Base-by-base conservation (phyloP, 2,113 vertebrate species). In the Sebastes fasciatus region DNA sequence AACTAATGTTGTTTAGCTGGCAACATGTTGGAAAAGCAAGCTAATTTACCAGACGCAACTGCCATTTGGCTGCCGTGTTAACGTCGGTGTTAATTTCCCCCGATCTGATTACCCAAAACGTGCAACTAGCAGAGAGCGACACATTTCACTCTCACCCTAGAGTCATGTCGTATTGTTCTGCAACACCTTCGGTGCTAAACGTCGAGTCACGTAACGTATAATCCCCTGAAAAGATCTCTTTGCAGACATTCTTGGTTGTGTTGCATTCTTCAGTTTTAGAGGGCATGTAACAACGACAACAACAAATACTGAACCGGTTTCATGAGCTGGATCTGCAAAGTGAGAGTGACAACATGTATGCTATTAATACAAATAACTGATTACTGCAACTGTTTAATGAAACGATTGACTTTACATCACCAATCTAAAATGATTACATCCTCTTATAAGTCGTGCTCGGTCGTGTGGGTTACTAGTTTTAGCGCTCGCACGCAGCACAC, bases 391-490 rank as follows among this genome's bases (percentile, higher is more conserved):
- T 34, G 34, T 34, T 34, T 34, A 34, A 34, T 34, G 26, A 34
- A 34, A 34, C 26, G 26, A 34, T 34, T 34, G 34, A 34, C 34
- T 34, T 2, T 34, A 34, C 10, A 23, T 74, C n/a, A 42, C 42
- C 7, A 48, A 34, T 34, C 52, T 46, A 80, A 62, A 62, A 65
- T 51, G n/a, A 82, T 80, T 16, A 80, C 68, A 60, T 70, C 69
- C 42, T 86, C 74, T 70, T 70, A 8, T 57, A 79, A 75, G 82
- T 76, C 77, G 66, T 49, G 76, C 64, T 52, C 45, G 19, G 71
- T 62, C 51, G 84, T 63, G 69, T 65, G 81, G 70, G 67, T 79
- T 83, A 65, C 72, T 65, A 77, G 64, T 80, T 74, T 45, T 55
- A 66, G 70, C 45, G 52, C 45, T 64, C 77, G 21, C 51, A n/a